Conservation (phyloP, 2,888 invertebrate species). For the Strigamia crassipes region DNA sequence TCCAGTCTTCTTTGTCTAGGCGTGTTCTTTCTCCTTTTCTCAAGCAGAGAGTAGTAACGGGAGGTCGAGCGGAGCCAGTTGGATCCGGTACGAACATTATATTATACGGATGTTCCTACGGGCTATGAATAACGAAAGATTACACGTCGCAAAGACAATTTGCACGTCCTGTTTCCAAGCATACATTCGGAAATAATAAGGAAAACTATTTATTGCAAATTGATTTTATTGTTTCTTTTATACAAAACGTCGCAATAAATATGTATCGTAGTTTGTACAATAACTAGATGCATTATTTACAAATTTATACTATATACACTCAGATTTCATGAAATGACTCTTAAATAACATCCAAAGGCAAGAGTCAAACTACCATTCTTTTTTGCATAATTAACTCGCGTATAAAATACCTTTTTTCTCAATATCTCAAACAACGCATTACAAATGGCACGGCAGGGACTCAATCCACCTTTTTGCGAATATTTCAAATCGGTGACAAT, state of each 20-base stretch:
- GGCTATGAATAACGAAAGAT: too few species aligned
- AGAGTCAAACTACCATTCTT: neutral
- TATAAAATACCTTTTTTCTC: neutral
- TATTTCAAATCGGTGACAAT: constrained; percentile 29
- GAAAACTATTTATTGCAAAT: neutral
- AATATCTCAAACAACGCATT: neutral
- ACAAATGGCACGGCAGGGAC: constrained; percentile 4
- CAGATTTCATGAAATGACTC: constrained; percentile 30
- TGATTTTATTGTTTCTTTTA: constrained; percentile 39
- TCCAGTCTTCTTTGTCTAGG: neutral
- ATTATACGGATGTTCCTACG: too few species aligned
- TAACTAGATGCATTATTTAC: constrained; percentile 28
- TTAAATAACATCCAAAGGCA: neutral
- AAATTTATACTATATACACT: constrained; percentile 39
- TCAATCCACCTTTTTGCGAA: neutral
- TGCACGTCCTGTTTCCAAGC: neutral
- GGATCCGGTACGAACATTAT: neutral
- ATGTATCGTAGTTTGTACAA: constrained; percentile 33
- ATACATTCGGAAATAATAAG: neutral
- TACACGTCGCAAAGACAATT: too few species aligned
- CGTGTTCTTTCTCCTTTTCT: neutral
- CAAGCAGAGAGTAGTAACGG: neutral
- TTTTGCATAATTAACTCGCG: neutral
- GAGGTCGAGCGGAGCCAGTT: neutral
- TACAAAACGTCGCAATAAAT: constrained; percentile 32